Conservation (phyloP, 2,888 invertebrate genomes). For the Tholera decimalis region DNA sequence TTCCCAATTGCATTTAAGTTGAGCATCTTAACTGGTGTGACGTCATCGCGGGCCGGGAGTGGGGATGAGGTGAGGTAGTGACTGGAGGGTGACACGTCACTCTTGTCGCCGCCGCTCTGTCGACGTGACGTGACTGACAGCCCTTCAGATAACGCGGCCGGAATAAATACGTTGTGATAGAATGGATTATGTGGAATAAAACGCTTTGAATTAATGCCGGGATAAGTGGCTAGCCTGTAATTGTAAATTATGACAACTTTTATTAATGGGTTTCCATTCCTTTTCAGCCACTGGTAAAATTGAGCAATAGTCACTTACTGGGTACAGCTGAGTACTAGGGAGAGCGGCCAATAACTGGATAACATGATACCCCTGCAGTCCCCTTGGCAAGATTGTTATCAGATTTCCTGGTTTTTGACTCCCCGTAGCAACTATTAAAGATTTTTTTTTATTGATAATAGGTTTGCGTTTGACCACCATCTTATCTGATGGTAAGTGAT, state of each 20-base stretch:
- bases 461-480: no score
- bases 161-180: slow-evolving; percentile 58
- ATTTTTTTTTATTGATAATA: no score
- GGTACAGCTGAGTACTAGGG: no score
- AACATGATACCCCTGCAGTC: no score
- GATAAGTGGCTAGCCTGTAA: not conserved
- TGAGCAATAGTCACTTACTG: no score
- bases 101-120: slow-evolving; percentile 49
- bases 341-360: no score
- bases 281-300: no score
- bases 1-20: slow-evolving; percentile 50
- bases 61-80: slow-evolving; percentile 44
- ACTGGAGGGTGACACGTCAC: slow-evolving; percentile 51
- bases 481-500: no score
- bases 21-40: slow-evolving; percentile 59
- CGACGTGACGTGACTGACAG: slow-evolving; percentile 63
- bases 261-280: no score
- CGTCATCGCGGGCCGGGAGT: slow-evolving; percentile 54
- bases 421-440: no score
- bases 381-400: no score
- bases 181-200: slow-evolving; percentile 47
- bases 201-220: slow-evolving; percentile 18
- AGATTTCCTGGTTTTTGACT: no score
- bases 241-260: not conserved
- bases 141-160: slow-evolving; percentile 47